Base-by-base conservation (phyloP, 2,797 vertebrate species). In the Chrysocyon brachyurus region DNA sequence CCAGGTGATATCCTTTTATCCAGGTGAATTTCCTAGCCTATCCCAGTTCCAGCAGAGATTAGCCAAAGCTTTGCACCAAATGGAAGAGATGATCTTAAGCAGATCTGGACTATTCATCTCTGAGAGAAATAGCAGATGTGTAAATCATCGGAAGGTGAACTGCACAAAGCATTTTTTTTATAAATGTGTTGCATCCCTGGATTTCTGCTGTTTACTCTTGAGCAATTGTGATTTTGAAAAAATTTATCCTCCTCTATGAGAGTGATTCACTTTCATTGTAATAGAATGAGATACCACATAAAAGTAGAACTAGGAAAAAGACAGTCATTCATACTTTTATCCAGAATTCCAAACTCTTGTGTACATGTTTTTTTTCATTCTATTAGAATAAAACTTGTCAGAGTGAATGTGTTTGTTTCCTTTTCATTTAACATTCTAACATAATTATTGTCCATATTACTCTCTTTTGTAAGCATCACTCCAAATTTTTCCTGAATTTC, bases 1-100 rank as follows among this genome's bases (percentile, higher is more conserved):
- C 97, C 99, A 98, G 97, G 98, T 98, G 98, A 98, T 85, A 78
- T 97, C 96, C 97, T 97, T 97, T 96, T 85, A 93, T 68, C 52
- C 1, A 33, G 87, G 87, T 95, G 96, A 97, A 95, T 97, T 97
- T 98, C 96, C 94, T 97, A 98, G 97, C 87, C 83, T 22, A 77
- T 63, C 63, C 91, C 90, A 75, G 83, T 94, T 98, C 96, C 92
- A 96, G 94, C 81, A 94, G 90, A 98, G 96, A 98, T 98, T 87
- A 98, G 78, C 46, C 17, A 6, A 72, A 52, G 28, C 28, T 56
- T 21, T 54, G 49, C 59, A 66, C 31, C 8, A 1, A 33, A 21
- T n/a, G 2, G 31, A 79, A 6, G 61, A 15, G 19, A 21, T 22
- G 9, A 6, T 46, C 2, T 31, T 8, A 11, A 78, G 24, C 56